These are phyloP conservation scores for Gallinago media DNA, from an alignment of 2,113 vertebrate genomes.

Conservation along the genomic window DNA sequence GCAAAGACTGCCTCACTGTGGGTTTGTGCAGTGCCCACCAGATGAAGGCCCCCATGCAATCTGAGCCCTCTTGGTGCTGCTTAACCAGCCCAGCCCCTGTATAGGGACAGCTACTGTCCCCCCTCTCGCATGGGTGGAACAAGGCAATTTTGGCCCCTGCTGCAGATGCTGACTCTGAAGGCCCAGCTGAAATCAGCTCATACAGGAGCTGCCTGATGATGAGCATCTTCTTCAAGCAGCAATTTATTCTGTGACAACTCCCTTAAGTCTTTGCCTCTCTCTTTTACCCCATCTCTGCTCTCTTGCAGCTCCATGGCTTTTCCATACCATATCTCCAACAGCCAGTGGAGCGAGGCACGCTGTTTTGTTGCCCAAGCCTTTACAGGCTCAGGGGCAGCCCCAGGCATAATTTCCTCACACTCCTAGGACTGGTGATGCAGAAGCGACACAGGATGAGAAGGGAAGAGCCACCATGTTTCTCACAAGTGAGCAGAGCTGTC, in stretches of 20 bases:
- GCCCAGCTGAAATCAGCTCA: background rate
- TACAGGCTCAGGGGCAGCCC: background rate
- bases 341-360: background rate
- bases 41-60: rapidly evolving
- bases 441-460: background rate
- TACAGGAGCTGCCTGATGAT: background rate
- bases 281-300: background rate
- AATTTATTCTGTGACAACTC: background rate
- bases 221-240: background rate
- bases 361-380: background rate
- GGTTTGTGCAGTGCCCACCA: background rate
- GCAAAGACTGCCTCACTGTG: background rate
- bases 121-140: background rate
- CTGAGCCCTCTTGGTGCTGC: background rate
- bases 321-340: background rate
- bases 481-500: background rate
- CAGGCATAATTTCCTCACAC: background rate
- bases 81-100: background rate
- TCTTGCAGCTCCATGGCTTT: background rate
- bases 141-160: background rate
- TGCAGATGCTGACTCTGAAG: background rate
- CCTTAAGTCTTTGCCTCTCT: background rate
- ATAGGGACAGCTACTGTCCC: background rate
- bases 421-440: background rate
- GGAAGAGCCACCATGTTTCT: background rate